These are phyloP conservation scores for Thaumetopoea pityocampa DNA, from an alignment of 1,140 invertebrate genomes.

Conservation along the genomic window DNA sequence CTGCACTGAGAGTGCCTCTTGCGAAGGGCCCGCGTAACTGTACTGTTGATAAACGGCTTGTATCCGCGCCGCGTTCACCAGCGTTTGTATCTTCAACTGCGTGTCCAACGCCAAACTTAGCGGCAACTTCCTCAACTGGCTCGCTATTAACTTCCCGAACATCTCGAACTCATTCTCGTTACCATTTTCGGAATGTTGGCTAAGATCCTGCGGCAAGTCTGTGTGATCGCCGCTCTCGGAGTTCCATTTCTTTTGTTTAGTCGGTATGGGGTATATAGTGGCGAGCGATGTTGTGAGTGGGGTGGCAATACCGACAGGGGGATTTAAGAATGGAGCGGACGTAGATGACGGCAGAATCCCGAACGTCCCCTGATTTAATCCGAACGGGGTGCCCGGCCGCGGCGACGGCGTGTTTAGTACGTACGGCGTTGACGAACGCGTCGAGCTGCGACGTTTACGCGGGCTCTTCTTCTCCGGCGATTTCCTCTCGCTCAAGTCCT, in stretches of 20 bases:
- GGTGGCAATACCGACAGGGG: constrained; percentile 62
- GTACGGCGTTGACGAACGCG: constrained; percentile 62
- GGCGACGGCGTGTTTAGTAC: constrained; percentile 71
- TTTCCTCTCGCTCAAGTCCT: constrained; percentile 62
- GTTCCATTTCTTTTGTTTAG: constrained; percentile 60
- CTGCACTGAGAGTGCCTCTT: constrained; percentile 62
- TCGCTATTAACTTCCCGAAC: constrained; percentile 69
- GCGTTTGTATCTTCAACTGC: constrained; percentile 66
- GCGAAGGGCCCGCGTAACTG: constrained; percentile 63
- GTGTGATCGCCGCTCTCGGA: constrained; percentile 46
- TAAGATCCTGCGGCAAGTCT: constrained; percentile 60
- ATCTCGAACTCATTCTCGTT: constrained; percentile 72
- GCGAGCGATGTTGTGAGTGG: constrained; percentile 60
- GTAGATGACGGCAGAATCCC: constrained; percentile 55
- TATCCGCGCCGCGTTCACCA: constrained; percentile 67
- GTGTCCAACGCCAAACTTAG: constrained; percentile 65
- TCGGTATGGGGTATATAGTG: constrained; percentile 59
- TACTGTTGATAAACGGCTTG: constrained; percentile 70
- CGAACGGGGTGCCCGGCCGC: constrained; percentile 61
- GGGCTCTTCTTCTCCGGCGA: constrained; percentile 69
- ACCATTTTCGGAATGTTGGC: constrained; percentile 61
- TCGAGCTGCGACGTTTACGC: constrained; percentile 63
- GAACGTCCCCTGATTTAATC: constrained; percentile 52
- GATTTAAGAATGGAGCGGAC: constrained; percentile 54
- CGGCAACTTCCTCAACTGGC: constrained; percentile 63